These are phyloP conservation scores for Drosophila kanekoi DNA, from an alignment of 2,888 invertebrate species.

Conservation along the genomic window DNA sequence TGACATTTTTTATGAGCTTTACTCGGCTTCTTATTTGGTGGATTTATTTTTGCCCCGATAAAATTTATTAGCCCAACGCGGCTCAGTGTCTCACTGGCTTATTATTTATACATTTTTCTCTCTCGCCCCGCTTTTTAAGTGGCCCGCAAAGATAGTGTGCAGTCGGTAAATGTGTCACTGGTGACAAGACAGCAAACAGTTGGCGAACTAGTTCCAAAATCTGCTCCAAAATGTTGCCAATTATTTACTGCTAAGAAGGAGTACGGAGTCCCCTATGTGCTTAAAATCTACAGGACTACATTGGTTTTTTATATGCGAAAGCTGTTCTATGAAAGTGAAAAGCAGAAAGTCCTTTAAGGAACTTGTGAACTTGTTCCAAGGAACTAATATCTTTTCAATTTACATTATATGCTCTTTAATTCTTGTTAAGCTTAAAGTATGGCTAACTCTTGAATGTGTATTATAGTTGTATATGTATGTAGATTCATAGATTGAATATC, in stretches of 20 bases:
- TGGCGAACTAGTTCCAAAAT: conserved; percentile 9
- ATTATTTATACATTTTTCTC: not conserved
- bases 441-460: too few species aligned
- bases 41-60: conserved; percentile 40
- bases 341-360: too few species aligned
- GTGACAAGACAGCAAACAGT: conserved; percentile 9
- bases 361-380: too few species aligned
- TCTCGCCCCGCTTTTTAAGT: conserved; percentile 6
- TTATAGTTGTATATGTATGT: too few species aligned
- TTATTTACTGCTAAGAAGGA: not conserved
- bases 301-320: too few species aligned
- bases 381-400: too few species aligned
- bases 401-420: too few species aligned
- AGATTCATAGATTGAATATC: too few species aligned
- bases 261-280: not conserved
- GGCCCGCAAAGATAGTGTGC: conserved; percentile 12
- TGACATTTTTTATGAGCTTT: conserved; percentile 57
- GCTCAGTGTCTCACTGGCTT: conserved; percentile 21
- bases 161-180: conserved; percentile 16
- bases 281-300: too few species aligned
- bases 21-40: conserved; percentile 21
- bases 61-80: conserved; percentile 39
- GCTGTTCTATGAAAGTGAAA: too few species aligned
- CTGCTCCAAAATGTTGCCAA: not conserved
- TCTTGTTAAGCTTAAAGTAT: too few species aligned